phyloP scores from a whole-genome alignment of 1,140 invertebrate species.

The Ceratosolen solmsi region DNA sequence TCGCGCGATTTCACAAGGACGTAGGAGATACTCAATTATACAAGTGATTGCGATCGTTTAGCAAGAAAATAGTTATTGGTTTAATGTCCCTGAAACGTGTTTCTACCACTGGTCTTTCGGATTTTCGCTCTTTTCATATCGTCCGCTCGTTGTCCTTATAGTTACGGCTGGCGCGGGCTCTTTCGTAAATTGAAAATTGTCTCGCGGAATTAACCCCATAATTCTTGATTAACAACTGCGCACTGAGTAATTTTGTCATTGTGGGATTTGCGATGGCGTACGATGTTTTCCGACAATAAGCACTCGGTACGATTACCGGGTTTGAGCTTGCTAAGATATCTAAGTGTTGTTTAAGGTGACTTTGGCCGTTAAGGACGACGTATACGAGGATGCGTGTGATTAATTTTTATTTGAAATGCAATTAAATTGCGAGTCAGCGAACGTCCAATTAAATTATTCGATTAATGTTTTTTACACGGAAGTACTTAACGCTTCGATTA shows the following conservation, averaged over 20 bases:
- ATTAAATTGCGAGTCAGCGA: neutral
- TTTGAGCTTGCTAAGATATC: no score
- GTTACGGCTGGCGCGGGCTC: no score
- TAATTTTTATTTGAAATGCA: no score
- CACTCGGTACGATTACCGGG: neutral
- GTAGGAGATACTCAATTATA: conserved; percentile 10
- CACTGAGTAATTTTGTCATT: neutral
- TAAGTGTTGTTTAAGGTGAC: neutral
- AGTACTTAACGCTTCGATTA: no score
- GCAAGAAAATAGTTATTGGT: neutral
- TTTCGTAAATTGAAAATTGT: neutral
- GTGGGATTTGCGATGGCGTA: neutral
- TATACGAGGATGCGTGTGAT: no score
- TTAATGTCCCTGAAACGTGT: neutral
- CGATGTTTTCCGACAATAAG: neutral
- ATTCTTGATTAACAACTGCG: neutral
- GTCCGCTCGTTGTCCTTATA: neutral
- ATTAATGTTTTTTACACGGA: no score
- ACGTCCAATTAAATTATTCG: neutral
- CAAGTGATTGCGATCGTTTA: conserved; percentile 7
- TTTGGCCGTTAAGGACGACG: neutral
- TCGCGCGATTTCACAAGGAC: neutral
- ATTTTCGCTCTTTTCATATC: neutral
- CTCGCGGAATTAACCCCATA: neutral
- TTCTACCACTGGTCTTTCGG: no score